Conservation (phyloP, 2,113 vertebrate species). For the Seriola dumerili region DNA sequence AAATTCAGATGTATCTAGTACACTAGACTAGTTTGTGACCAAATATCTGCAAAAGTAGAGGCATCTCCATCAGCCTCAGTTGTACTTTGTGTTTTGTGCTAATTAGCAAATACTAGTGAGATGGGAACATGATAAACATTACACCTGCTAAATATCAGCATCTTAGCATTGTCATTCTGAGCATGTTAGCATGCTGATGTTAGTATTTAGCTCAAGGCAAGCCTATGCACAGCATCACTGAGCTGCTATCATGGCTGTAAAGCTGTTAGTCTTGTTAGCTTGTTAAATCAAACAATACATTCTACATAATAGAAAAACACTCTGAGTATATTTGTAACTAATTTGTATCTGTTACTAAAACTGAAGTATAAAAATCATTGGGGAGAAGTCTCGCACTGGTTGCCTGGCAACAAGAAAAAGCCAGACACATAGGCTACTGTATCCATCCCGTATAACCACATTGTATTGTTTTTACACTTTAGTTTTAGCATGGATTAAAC, state of each 20-base stretch:
- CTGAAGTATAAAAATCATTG: too few species aligned
- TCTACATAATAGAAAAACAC: too few species aligned
- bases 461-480: background rate
- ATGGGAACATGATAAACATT: background rate
- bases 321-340: background rate
- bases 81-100: background rate
- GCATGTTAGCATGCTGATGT: too few species aligned
- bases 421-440: background rate
- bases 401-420: background rate
- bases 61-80: background rate
- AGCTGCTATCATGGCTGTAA: background rate
- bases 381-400: too few species aligned
- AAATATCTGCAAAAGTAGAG: background rate
- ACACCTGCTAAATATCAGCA: background rate
- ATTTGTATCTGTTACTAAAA: too few species aligned
- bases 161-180: background rate
- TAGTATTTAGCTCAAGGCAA: too few species aligned
- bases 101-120: background rate
- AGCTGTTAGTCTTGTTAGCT: background rate
- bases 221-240: too few species aligned
- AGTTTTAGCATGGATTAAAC: background rate
- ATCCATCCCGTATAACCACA: background rate
- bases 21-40: background rate
- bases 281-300: too few species aligned
- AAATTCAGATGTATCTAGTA: background rate